Evolutionary conservation across 2,797 vertebrate species (phyloP).

Genomic region (Cossypha polioptera): DNA sequence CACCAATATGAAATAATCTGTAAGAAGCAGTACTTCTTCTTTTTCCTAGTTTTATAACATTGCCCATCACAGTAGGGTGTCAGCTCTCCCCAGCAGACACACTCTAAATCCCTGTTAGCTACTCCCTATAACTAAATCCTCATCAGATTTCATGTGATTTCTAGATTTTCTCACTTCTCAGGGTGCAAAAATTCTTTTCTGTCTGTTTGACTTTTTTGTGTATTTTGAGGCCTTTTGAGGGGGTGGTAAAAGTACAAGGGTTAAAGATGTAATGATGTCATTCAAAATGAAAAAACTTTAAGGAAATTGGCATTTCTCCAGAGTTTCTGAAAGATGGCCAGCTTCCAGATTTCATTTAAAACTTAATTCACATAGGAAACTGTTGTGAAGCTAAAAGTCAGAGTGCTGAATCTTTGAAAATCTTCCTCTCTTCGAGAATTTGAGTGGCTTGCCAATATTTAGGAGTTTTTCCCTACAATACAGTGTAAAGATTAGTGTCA

Average conservation of each 20-base stretch:
- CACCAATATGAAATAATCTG: not conserved
- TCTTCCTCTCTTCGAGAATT: constrained; percentile 1
- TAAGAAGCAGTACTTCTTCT: not conserved
- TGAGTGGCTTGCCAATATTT: not conserved
- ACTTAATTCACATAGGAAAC: constrained; percentile 37
- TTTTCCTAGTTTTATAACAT: not conserved
- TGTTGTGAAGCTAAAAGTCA: constrained; percentile 30
- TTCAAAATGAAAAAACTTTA: constrained; percentile 36
- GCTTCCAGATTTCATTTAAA: constrained; percentile 51
- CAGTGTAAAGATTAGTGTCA: not conserved
- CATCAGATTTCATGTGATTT: not conserved
- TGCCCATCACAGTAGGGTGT: not conserved
- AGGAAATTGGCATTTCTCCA: constrained; percentile 20
- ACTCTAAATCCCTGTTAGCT: not conserved
- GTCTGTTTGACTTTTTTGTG: constrained; percentile 8
- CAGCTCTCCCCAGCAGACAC: not conserved
- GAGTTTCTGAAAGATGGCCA: constrained; percentile 34
- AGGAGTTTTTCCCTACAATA: not conserved
- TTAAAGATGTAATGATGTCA: constrained; percentile 23
- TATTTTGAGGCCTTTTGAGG: constrained; percentile 46
- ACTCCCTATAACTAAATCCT: not conserved
- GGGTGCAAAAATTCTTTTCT: constrained; percentile 43
- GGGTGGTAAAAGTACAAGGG: constrained; percentile 43
- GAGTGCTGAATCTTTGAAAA: not conserved
- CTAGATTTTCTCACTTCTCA: constrained; percentile 51